phyloP scores from a whole-genome alignment of 2,113 vertebrate species.

The Nannospalax galili region DNA sequence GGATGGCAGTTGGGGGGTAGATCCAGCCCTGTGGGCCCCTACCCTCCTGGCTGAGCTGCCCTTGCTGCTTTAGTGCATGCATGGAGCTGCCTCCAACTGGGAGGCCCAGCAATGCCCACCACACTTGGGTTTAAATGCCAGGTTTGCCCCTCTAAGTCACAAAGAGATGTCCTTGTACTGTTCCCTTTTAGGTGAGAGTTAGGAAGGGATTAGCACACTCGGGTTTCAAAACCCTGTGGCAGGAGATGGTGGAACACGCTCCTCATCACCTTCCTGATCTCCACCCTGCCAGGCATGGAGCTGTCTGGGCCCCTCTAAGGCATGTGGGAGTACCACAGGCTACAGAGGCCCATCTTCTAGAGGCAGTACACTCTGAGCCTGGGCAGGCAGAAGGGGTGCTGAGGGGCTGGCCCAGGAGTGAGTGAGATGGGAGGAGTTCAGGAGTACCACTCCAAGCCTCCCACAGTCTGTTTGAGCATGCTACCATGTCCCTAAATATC shows the following conservation, averaged over 20 bases:
- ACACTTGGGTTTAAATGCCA: slow-evolving; percentile 18
- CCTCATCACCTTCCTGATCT: not conserved
- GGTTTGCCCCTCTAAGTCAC: slow-evolving; percentile 31
- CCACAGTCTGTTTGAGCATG: slow-evolving; percentile 74
- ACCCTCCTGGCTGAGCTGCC: slow-evolving; percentile 29
- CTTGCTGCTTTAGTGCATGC: slow-evolving; percentile 54
- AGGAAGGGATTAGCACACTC: slow-evolving; percentile 18
- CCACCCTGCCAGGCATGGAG: not conserved
- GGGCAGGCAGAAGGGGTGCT: slow-evolving; percentile 2
- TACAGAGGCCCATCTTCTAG: not conserved
- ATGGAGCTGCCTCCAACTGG: not conserved
- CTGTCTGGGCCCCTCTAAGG: not conserved
- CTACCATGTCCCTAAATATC: slow-evolving; percentile 41
- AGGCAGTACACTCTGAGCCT: not conserved
- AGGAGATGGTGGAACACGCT: slow-evolving; percentile 37
- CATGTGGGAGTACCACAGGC: not conserved
- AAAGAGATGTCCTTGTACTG: slow-evolving; percentile 54
- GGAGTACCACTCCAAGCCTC: slow-evolving; percentile 5
- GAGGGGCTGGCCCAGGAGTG: not conserved
- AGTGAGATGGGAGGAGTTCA: not conserved
- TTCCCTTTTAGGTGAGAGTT: slow-evolving; percentile 45
- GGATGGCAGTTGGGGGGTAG: slow-evolving; percentile 43
- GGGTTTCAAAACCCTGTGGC: not conserved
- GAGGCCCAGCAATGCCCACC: slow-evolving; percentile 32
- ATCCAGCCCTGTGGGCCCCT: slow-evolving; percentile 55